phyloP scores from a whole-genome alignment of 2,888 invertebrate genomes.

The Rhagonycha fulva region DNA sequence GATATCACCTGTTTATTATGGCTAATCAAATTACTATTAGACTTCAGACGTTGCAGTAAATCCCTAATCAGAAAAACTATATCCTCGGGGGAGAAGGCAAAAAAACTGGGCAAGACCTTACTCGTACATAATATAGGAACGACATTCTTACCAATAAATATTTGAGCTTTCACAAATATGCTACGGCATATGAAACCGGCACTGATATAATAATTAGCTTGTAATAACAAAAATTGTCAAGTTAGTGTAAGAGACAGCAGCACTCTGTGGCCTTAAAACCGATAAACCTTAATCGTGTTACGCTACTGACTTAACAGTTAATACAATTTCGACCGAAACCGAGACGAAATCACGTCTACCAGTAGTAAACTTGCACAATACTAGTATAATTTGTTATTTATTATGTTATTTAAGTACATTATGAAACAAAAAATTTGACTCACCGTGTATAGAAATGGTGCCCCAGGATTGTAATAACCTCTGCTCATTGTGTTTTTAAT shows the following conservation, averaged over 20 bases:
- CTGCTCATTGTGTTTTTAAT: constrained; percentile 37
- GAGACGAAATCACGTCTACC: neutral
- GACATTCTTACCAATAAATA: neutral
- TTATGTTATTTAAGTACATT: neutral
- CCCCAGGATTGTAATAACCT: constrained; percentile 45
- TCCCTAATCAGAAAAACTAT: neutral
- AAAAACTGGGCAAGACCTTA: neutral
- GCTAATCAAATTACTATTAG: no score
- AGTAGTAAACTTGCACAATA: neutral
- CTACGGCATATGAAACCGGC: neutral
- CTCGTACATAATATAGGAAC: neutral
- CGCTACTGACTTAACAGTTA: constrained; percentile 1
- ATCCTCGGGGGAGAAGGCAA: neutral
- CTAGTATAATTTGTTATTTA: neutral
- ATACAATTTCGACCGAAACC: neutral
- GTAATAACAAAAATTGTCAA: neutral
- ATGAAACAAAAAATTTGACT: constrained; percentile 24
- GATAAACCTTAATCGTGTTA: neutral
- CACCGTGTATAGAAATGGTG: constrained; percentile 50
- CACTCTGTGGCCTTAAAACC: neutral
- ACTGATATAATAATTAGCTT: neutral
- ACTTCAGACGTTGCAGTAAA: neutral
- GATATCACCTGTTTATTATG: no score
- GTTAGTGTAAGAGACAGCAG: neutral
- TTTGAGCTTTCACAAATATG: neutral